Percentiles rank a stretch among this genome's conserved stretches.
Evolutionary conservation across 2,113 vertebrate genomes (phyloP).

Genomic region (Toxostoma redivivum): DNA sequence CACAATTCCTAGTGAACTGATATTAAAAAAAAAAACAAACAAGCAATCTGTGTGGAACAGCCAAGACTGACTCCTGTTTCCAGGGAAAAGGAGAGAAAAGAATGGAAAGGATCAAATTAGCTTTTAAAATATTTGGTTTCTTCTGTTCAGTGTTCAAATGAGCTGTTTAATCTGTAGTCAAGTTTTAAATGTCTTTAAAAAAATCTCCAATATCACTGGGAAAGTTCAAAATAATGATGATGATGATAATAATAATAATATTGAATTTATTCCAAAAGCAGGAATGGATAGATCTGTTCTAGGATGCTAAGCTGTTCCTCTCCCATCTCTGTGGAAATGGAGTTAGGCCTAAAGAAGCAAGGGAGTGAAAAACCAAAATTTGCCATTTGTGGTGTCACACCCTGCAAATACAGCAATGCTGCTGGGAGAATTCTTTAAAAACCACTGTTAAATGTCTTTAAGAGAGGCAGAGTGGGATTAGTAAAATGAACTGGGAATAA

Average conservation of each 20-base stretch:
- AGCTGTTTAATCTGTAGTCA: background rate
- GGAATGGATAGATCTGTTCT: too few species aligned
- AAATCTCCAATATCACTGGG: rapidly evolving
- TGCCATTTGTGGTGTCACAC: background rate
- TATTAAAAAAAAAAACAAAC: background rate
- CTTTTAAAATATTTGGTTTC: background rate
- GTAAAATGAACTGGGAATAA: background rate
- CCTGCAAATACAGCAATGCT: background rate
- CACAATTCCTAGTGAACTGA: background rate
- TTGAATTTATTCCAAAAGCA: background rate
- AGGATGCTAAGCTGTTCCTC: background rate
- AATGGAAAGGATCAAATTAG: background rate
- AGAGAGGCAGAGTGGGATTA: background rate
- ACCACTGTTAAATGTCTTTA: background rate
- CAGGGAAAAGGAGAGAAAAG: background rate
- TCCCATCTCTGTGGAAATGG: background rate
- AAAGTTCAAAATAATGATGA: background rate
- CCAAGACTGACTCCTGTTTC: background rate
- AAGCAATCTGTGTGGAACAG: background rate
- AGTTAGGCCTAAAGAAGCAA: background rate
- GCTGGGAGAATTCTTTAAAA: background rate
- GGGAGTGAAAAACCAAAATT: background rate
- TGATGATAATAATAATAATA: background rate
- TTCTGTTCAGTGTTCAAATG: background rate
- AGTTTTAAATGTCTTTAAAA: background rate